Percentiles rank a stretch among this genome's conserved stretches.
Conservation (phyloP, 2,113 vertebrate species). For the Balaenoptera acutorostrata region DNA sequence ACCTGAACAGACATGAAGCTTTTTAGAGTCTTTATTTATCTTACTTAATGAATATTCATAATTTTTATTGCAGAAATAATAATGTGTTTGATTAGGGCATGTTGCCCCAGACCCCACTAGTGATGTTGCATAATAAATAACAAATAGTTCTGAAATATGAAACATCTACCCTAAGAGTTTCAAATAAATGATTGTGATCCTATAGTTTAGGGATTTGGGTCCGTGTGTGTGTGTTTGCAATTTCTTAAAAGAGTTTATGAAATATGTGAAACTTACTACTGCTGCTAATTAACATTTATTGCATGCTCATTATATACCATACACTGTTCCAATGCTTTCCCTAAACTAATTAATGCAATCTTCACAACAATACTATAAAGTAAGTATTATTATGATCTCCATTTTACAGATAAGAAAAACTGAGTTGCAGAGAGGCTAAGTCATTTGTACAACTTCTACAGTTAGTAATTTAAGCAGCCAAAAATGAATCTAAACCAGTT, state of each 20-base stretch:
- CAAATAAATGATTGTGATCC: background rate
- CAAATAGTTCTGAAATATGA: background rate
- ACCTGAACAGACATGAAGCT: background rate
- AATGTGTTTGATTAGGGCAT: background rate
- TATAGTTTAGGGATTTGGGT: background rate
- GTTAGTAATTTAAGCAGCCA: background rate
- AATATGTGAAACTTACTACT: background rate
- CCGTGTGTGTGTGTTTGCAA: background rate
- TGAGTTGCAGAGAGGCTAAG: background rate
- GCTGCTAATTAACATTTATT: background rate
- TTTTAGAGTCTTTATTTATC: background rate
- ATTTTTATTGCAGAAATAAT: slow-evolving; percentile 16
- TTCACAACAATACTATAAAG: background rate
- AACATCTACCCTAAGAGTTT: background rate
- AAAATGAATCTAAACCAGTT: background rate
- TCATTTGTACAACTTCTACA: background rate
- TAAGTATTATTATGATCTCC: background rate
- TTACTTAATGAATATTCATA: background rate
- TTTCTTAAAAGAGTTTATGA: background rate
- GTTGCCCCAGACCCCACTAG: background rate
- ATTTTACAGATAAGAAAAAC: slow-evolving; percentile 16
- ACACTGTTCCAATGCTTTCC: background rate
- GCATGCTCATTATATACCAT: background rate
- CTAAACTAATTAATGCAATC: background rate
- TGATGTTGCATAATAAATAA: background rate